These are phyloP conservation scores for Harpegnathos saltator DNA, from an alignment of 1,140 invertebrate species.

Conservation along the genomic window DNA sequence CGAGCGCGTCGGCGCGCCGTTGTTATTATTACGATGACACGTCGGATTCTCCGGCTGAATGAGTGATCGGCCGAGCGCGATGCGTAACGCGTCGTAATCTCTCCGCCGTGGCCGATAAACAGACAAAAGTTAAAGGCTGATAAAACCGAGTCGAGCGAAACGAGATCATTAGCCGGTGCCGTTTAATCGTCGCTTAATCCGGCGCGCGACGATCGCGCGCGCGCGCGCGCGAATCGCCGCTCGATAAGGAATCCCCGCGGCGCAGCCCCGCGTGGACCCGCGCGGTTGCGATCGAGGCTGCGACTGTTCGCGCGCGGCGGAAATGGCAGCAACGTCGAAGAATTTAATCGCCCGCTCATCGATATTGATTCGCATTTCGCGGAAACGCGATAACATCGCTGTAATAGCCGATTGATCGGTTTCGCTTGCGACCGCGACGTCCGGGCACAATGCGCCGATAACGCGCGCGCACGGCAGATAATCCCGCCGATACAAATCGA, in stretches of 20 bases:
- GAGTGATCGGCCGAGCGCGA: constrained; percentile 25
- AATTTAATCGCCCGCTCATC: constrained; percentile 37
- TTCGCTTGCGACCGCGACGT: constrained; percentile 29
- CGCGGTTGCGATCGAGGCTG: too few species aligned
- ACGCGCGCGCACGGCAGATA: constrained; percentile 51
- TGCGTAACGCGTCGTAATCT: constrained; percentile 52
- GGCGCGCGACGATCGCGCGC: constrained; percentile 17
- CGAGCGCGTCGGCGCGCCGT: neutral
- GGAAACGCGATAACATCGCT: constrained; percentile 56
- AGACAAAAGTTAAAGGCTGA: constrained; percentile 61
- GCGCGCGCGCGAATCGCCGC: constrained; percentile 6
- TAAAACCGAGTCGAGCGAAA: constrained; percentile 21
- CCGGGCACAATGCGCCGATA: constrained; percentile 44
- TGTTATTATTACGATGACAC: constrained; percentile 46
- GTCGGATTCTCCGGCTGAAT: constrained; percentile 36
- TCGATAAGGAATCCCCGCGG: too few species aligned
- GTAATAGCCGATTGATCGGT: constrained; percentile 63
- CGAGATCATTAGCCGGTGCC: constrained; percentile 35
- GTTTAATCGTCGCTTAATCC: constrained; percentile 69
- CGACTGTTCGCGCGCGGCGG: constrained; percentile 24
- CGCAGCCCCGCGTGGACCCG: too few species aligned
- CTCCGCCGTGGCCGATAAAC: constrained; percentile 64
- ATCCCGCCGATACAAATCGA: constrained; percentile 60
- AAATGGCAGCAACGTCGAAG: neutral
- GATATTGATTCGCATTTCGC: constrained; percentile 59